Conservation (phyloP, 2,113 vertebrate species). For the Acrocephalus arundinaceus region DNA sequence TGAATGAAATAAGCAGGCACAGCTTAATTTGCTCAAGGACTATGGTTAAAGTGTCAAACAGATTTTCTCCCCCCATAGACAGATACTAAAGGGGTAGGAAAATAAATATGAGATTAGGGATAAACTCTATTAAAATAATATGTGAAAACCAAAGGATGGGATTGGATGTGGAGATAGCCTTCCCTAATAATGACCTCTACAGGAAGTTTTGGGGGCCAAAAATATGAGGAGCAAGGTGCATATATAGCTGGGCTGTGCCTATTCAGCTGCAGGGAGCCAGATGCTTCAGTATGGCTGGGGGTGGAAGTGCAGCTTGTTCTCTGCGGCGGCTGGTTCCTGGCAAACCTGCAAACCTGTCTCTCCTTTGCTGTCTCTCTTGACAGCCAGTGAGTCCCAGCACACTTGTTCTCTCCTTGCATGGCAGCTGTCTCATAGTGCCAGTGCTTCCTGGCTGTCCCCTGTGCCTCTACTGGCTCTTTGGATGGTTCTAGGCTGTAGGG, state of each 20-base stretch:
- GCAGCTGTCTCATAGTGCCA: neutral
- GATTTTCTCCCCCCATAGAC: neutral
- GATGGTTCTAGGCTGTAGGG: neutral
- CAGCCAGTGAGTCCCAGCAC: neutral
- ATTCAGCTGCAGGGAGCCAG: neutral
- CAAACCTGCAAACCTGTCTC: neutral
- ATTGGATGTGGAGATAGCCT: neutral
- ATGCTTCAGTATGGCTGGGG: neutral
- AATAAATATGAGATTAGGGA: neutral
- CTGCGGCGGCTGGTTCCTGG: rapidly evolving
- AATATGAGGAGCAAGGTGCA: neutral
- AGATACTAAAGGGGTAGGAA: neutral
- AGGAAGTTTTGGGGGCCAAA: neutral
- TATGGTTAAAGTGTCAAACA: neutral
- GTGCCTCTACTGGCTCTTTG: neutral
- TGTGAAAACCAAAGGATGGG: neutral
- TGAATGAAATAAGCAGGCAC: neutral
- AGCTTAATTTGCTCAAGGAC: neutral
- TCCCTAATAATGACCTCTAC: neutral
- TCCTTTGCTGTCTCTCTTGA: neutral
- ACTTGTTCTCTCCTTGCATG: neutral
- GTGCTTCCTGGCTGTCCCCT: neutral
- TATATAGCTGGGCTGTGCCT: neutral
- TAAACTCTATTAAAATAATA: neutral
- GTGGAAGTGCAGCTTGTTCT: neutral